These are phyloP conservation scores for Cerceris rybyensis DNA, from an alignment of 2,888 invertebrate genomes.

Conservation along the genomic window DNA sequence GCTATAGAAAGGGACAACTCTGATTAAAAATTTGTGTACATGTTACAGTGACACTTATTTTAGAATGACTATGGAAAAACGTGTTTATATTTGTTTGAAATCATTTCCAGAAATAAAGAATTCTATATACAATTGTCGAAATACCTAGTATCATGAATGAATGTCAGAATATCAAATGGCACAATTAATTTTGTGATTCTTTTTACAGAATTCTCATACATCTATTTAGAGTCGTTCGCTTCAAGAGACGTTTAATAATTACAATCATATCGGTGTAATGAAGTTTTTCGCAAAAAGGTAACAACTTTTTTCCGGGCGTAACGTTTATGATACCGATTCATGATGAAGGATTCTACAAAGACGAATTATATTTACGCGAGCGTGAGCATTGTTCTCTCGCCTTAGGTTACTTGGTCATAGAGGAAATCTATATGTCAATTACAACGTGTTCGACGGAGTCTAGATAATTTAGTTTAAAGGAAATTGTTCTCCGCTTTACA, in stretches of 20 bases:
- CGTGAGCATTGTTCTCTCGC: slow-evolving; percentile 21
- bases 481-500: slow-evolving; percentile 39
- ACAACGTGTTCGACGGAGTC: slow-evolving; percentile 17
- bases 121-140: too few species aligned
- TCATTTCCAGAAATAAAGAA: too few species aligned
- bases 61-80: too few species aligned
- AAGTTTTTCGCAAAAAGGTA: not conserved
- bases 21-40: too few species aligned
- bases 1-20: too few species aligned
- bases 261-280: not conserved
- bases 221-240: not conserved
- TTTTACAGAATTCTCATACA: too few species aligned
- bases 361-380: slow-evolving; percentile 42
- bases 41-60: too few species aligned
- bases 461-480: slow-evolving; percentile 42
- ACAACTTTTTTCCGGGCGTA: not conserved
- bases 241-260: not conserved
- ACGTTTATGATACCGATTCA: slow-evolving; percentile 9
- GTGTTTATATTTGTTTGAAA: too few species aligned
- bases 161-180: too few species aligned
- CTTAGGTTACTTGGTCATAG: slow-evolving; percentile 59
- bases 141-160: too few species aligned
- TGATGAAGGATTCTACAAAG: slow-evolving; percentile 38
- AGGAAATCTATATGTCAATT: slow-evolving; percentile 23
- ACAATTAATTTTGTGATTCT: too few species aligned